Evolutionary conservation across 1,140 invertebrate species (phyloP).

Genomic region (Oedothorax gibbosus): DNA sequence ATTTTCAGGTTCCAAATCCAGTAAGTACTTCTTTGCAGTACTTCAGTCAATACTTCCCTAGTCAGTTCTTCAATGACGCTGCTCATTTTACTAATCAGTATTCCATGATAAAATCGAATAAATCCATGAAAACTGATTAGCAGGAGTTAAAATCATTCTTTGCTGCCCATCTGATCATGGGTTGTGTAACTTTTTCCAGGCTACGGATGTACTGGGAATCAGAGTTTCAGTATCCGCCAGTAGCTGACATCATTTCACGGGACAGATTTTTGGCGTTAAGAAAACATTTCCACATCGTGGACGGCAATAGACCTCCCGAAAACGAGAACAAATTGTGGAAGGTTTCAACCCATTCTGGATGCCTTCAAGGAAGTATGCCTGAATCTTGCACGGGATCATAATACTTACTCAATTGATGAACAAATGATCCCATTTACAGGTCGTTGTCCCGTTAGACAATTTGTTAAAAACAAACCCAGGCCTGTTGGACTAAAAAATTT

Average conservation of each 20-base stretch:
- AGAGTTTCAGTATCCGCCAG: background rate
- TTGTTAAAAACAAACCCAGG: too few relatives aligned
- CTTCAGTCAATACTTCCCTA: constrained; percentile 6
- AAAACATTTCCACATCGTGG: background rate
- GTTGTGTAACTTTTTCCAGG: background rate
- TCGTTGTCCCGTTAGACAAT: too few relatives aligned
- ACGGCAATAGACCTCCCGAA: background rate
- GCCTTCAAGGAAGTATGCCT: background rate
- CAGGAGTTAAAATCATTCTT: background rate
- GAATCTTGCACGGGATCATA: background rate
- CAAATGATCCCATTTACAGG: too few relatives aligned
- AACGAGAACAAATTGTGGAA: constrained; percentile 14
- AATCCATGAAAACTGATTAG: background rate
- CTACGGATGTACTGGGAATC: background rate
- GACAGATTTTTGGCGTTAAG: constrained; percentile 16
- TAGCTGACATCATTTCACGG: background rate
- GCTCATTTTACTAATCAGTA: too few relatives aligned
- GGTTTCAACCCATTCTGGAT: constrained; percentile 6
- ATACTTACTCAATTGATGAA: constrained; percentile 9
- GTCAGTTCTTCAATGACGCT: background rate
- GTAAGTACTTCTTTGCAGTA: constrained; percentile 17
- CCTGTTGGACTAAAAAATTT: too few relatives aligned
- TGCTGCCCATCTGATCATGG: constrained; percentile 9
- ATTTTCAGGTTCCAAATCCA: background rate
- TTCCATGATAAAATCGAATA: too few relatives aligned